Base-by-base conservation (phyloP, 2,113 vertebrate species). In the Bucco capensis region DNA sequence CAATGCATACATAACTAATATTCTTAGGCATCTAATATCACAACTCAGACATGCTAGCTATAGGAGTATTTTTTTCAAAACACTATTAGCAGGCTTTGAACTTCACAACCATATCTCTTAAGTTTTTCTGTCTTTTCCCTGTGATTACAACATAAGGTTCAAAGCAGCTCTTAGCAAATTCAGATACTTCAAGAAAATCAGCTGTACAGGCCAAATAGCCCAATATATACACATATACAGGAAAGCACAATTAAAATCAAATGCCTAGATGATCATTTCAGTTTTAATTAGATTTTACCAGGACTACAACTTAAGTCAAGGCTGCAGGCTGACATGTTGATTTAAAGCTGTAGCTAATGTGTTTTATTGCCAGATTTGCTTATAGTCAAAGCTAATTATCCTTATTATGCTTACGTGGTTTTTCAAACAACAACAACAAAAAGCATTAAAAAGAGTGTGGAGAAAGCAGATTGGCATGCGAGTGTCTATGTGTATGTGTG, bases 251-350 rank as follows among this genome's bases (percentile, higher is more conserved):
- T 88, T 96, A 95, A 96, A 92, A 95, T 60, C 74, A 75, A 95
- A 91, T 95, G 70, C 47, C 61, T 75, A 87, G 70, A 92, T 86
- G 78, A 96, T 96, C 62, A 88, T 46, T 96, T 93, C 79, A 83
- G 62, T 71, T 89, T 94, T 97, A 97, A 97, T 97, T 97, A 97
- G 90, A 88, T 95, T 96, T 95, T 95, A 96, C 94, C 46, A 8
- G 87, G 46, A 89, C 88, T 92, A 35, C 65, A 83, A 95, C 75
- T 86, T 95, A 96, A 94, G 51, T 88, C 92, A 93, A 95, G 89
- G 94, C 94, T 95, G 56, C 56, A 94, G 86, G 78, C 92, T 89
- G 58, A 84, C 80, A 94, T 92, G 95, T 83, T 96, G 91, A 97
- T 96, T 97, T 96, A 96, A 96, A 93, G 78, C 93, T 96, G 88